phyloP scores from a whole-genome alignment of 1,140 invertebrate genomes.

The Macrocentrus cingulum region DNA sequence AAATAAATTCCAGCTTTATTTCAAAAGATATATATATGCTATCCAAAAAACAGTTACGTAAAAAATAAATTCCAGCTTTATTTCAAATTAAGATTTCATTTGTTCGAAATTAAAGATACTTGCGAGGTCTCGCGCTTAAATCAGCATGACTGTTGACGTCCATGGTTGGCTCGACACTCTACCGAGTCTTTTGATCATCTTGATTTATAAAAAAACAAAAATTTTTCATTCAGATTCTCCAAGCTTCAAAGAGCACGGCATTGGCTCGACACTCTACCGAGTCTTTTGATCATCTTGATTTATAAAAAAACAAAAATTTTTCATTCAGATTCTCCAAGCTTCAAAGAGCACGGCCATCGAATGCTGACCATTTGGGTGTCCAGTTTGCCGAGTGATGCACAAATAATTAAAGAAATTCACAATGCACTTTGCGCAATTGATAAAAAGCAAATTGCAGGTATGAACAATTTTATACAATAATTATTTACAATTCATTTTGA shows the following conservation, averaged over 20 bases:
- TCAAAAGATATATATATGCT: no score
- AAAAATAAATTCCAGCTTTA: no score
- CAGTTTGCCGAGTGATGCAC: slow-evolving; percentile 64
- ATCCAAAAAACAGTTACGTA: no score
- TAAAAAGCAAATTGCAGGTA: slow-evolving; percentile 64
- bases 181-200: neutral
- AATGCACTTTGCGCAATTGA: slow-evolving; percentile 68
- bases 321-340: slow-evolving; percentile 67
- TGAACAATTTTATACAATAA: neutral
- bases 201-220: no score
- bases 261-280: no score
- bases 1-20: no score
- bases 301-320: no score
- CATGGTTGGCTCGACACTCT: no score
- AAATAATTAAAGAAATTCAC: slow-evolving; percentile 67
- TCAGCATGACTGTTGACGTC: no score
- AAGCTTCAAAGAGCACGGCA: slow-evolving; percentile 34
- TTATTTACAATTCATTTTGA: slow-evolving; percentile 5
- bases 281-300: neutral
- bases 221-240: slow-evolving; percentile 59
- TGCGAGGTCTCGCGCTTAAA: no score
- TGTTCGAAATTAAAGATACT: no score
- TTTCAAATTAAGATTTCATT: no score
- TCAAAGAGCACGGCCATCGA: slow-evolving; percentile 74
- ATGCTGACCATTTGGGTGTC: slow-evolving; percentile 74